Evolutionary conservation across 2,888 invertebrate species (phyloP), one percentile per base, ranked within the genome.

Genomic region (Lycaena phlaeas): DNA sequence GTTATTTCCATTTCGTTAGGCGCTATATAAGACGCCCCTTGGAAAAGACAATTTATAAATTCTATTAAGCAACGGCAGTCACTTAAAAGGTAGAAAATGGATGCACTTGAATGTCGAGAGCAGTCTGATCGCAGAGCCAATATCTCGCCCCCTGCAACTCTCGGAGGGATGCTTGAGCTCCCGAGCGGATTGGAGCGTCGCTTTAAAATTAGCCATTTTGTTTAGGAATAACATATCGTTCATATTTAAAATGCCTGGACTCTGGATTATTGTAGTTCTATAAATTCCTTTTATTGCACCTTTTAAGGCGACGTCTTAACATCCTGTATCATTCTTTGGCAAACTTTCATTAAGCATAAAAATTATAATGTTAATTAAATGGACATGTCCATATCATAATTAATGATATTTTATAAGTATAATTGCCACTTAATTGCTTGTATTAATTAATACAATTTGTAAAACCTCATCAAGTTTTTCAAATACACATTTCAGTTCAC

Each of bases 91-190:
- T 34, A 34, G 27, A 36, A 36, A 36, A 36, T 36, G 36, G 36
- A 36, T 26, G 36, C 36, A 36, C 36, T 36, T 36, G 36, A 36
- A 25, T 36, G 36, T 36, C 26, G 36, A 36, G 36, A 14, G 27
- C 36, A 36, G 36, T 27, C 27, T 27, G 27, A 27, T 27, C 25
- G 22, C 26, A 27, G 26, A 36, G 26, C 26, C 36, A 36, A 36
- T 36, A 36, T 36, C 27, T 10, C 26, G 26, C 12, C 36, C 36
- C 36, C 14, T 15, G 25, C 15, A 27, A 14, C 26, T 27, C 36
- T n/a, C 26, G 25, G 26, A 10, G 26, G 26, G 36, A 10, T 25
- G 2, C 26, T 36, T 10, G 14, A 36, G 14, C 36, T 27, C 27
- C 26, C 15, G 14, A 14, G 15, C 26, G 10, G 14, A 14, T 14